Percentiles rank a stretch among this genome's conserved stretches.
Conservation (phyloP, 2,888 invertebrate species). For the Autographa gamma region DNA sequence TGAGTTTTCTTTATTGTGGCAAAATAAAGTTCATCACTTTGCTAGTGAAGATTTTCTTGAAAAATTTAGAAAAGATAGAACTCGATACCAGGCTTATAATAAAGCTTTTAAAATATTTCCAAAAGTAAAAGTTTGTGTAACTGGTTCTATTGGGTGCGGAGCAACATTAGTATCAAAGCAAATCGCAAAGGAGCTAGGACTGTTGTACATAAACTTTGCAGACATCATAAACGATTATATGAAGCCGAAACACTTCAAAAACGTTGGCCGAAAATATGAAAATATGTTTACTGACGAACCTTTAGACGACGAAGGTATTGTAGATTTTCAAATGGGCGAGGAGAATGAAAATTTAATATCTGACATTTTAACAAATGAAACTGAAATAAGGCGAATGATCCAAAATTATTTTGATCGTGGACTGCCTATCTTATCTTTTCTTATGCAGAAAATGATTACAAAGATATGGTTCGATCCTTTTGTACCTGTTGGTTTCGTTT, state of each 20-base stretch:
- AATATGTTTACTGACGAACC: conserved; percentile 73
- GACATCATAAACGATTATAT: conserved; percentile 74
- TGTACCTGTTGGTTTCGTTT: conserved; percentile 84
- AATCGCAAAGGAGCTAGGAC: conserved; percentile 88
- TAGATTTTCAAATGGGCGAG: conserved; percentile 78
- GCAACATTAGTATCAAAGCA: conserved; percentile 84
- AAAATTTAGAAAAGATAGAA: conserved; percentile 85
- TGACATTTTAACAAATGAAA: conserved; percentile 78
- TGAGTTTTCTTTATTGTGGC: conserved; percentile 84
- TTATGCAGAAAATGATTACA: conserved; percentile 81
- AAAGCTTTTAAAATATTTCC: conserved; percentile 83
- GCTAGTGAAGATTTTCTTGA: conserved; percentile 83
- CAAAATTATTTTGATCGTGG: conserved; percentile 86
- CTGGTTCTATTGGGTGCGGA: conserved; percentile 88
- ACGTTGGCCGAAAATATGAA: conserved; percentile 81
- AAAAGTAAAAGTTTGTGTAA: conserved; percentile 87
- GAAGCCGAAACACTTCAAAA: conserved; percentile 81
- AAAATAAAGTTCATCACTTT: conserved; percentile 88
- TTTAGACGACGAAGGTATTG: conserved; percentile 74
- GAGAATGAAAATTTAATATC: conserved; percentile 71
- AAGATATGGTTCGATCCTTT: conserved; percentile 88
- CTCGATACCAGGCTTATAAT: conserved; percentile 82
- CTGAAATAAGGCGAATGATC: conserved; percentile 75
- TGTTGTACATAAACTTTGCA: conserved; percentile 86
- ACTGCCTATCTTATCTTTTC: conserved; percentile 77